Conservation (phyloP, 1,140 invertebrate genomes). For the Sycobia sp. region DNA sequence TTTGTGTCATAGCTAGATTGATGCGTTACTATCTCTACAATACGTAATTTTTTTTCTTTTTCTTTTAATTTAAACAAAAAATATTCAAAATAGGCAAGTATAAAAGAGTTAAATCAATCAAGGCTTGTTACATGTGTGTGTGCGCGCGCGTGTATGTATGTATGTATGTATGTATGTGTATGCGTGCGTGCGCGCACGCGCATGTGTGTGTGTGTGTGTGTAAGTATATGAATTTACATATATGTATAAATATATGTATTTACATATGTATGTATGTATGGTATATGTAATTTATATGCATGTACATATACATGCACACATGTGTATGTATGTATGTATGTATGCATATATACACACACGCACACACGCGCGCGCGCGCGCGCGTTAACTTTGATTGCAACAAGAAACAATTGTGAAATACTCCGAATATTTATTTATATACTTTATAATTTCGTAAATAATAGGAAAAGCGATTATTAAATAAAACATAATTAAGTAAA, state of each 20-base stretch:
- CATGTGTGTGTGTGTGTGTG: too few species aligned
- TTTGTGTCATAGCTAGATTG: constrained; percentile 1
- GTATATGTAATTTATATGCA: too few species aligned
- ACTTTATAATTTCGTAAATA: not conserved
- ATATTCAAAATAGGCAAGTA: too few species aligned
- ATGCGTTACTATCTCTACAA: constrained; percentile 13
- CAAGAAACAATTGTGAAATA: not conserved
- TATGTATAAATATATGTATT: not conserved
- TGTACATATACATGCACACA: too few species aligned
- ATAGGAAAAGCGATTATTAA: not conserved
- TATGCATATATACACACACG: too few species aligned
- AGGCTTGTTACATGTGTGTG: constrained; percentile 9
- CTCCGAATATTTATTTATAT: constrained; percentile 13
- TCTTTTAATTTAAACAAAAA: constrained; percentile 5
- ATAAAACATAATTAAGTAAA: not conserved
- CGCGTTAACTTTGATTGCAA: not conserved
- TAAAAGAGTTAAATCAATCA: constrained; percentile 15
- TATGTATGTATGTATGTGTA: too few species aligned
- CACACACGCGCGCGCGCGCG: too few species aligned
- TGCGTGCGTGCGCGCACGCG: too few species aligned
- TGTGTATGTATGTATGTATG: too few species aligned
- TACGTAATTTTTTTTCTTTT: constrained; percentile 18
- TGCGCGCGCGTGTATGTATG: not conserved
- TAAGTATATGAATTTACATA: too few species aligned
- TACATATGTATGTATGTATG: too few species aligned